Conservation (phyloP, 2,797 vertebrate species). For the Eremophila alpestris region DNA sequence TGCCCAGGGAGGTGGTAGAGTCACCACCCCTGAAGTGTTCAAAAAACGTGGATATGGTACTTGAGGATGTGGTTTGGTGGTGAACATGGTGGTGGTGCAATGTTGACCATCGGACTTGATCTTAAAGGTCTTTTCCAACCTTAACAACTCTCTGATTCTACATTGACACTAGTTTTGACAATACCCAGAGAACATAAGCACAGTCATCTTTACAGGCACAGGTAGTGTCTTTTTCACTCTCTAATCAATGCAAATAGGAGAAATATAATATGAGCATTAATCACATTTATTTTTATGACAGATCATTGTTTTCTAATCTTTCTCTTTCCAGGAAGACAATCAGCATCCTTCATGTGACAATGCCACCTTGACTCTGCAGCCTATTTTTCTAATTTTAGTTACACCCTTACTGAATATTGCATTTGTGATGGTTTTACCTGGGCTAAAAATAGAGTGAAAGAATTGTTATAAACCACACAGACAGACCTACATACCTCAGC, state of each 20-base stretch:
- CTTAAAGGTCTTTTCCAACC: neutral
- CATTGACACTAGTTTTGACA: neutral
- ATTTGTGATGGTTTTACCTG: neutral
- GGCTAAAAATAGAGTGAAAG: neutral
- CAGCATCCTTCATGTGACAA: neutral
- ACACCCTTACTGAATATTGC: neutral
- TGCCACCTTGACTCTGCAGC: neutral
- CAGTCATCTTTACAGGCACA: neutral
- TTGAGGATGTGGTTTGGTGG: neutral
- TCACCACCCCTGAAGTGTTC: neutral
- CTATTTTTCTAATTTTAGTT: neutral
- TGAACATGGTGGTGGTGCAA: neutral
- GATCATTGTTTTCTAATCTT: neutral
- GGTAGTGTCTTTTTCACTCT: neutral
- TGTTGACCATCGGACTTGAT: rapidly evolving
- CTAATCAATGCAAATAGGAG: neutral
- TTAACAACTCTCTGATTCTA: neutral
- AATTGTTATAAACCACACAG: neutral
- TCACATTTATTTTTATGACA: neutral
- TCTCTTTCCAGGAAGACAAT: neutral
- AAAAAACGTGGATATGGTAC: neutral
- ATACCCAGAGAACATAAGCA: neutral
- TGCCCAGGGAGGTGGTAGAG: neutral
- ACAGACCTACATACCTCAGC: neutral
- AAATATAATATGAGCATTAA: neutral